Evolutionary conservation across 2,797 vertebrate species (phyloP).

Genomic region (Phaenicophaeus curvirostris): DNA sequence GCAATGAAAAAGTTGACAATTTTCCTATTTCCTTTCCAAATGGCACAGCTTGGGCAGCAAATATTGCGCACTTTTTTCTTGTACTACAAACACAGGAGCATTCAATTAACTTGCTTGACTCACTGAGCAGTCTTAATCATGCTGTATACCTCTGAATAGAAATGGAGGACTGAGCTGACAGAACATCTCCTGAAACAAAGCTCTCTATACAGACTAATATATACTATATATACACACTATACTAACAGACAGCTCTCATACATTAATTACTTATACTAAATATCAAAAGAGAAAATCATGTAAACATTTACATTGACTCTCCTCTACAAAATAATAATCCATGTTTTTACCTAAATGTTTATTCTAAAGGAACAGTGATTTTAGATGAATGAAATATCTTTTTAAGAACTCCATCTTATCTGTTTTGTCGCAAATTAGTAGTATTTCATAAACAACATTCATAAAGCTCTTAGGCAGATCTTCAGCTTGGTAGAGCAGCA

Average conservation of each 20-base stretch:
- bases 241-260: neutral
- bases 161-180: neutral
- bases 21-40: neutral
- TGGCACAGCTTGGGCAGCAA: neutral
- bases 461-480: neutral
- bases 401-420: neutral
- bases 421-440: neutral
- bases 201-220: too few species aligned
- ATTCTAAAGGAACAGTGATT: neutral
- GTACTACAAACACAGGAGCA: neutral
- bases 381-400: neutral
- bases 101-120: slow-evolving; percentile 8
- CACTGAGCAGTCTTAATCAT: neutral
- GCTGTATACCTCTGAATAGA: slow-evolving; percentile 1
- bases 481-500: neutral
- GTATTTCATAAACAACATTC: neutral
- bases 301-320: neutral
- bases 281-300: neutral
- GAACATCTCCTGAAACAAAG: neutral
- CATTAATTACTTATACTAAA: neutral
- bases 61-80: neutral
- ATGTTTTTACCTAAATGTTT: neutral
- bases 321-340: neutral
- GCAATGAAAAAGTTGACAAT: neutral
- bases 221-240: too few species aligned